phyloP scores from a whole-genome alignment of 2,113 vertebrate genomes.

The Aptenodytes patagonicus region DNA sequence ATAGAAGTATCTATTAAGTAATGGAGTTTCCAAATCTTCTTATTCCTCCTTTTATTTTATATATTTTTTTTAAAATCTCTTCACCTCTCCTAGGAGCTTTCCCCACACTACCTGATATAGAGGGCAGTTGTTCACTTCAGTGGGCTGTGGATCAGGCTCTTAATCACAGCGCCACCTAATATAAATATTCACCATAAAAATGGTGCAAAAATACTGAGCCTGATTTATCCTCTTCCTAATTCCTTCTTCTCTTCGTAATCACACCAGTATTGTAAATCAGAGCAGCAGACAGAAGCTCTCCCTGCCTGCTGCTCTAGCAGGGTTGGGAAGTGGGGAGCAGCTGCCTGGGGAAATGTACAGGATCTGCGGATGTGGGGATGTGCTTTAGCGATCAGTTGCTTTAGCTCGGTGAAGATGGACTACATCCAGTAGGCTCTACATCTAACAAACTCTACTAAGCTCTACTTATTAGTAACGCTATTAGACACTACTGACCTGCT shows the following conservation, averaged over 20 bases:
- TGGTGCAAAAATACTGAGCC: neutral
- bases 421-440: neutral
- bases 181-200: neutral
- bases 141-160: neutral
- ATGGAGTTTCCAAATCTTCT: neutral
- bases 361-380: accelerated
- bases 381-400: neutral
- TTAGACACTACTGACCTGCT: neutral
- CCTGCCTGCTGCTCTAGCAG: neutral
- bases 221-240: neutral
- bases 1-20: neutral
- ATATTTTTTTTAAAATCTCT: neutral
- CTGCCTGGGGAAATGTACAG: neutral
- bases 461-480: neutral
- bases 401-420: neutral
- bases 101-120: too few relatives aligned
- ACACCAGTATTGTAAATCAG: neutral
- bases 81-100: neutral
- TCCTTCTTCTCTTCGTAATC: neutral
- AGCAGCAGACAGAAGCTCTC: neutral
- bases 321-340: neutral
- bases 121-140: neutral
- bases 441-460: neutral
- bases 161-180: neutral
- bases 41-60: neutral